Conservation (phyloP, 2,888 invertebrate species). For the Hyalella azteca region DNA sequence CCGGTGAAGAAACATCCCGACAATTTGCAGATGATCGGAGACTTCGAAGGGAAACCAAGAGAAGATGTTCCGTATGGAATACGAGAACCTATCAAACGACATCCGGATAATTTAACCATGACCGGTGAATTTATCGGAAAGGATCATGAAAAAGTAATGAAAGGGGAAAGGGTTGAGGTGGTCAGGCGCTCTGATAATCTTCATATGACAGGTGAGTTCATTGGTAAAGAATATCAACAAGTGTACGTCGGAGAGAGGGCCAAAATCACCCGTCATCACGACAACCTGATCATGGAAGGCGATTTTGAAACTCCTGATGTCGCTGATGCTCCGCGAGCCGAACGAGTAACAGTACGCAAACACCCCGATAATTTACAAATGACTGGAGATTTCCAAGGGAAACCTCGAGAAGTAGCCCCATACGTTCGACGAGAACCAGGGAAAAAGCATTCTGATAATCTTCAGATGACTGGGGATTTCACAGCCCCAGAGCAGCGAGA, state of each 20-base stretch:
- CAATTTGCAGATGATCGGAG: slow-evolving; percentile 69
- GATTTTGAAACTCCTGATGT: slow-evolving; percentile 44
- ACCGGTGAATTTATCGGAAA: slow-evolving; percentile 58
- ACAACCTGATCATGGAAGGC: slow-evolving; percentile 57
- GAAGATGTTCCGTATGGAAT: slow-evolving; percentile 67
- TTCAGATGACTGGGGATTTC: slow-evolving; percentile 68
- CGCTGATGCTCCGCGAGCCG: slow-evolving; percentile 57
- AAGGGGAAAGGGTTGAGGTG: slow-evolving; percentile 55
- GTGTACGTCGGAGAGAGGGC: slow-evolving; percentile 61
- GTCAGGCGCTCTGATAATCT: slow-evolving; percentile 67
- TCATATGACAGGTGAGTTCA: slow-evolving; percentile 61
- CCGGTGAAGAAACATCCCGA: slow-evolving; percentile 66
- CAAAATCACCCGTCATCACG: slow-evolving; percentile 47
- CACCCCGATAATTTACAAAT: slow-evolving; percentile 62
- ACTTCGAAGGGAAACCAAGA: slow-evolving; percentile 65
- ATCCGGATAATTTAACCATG: slow-evolving; percentile 59
- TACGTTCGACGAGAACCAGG: slow-evolving; percentile 59
- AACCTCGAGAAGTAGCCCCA: slow-evolving; percentile 64
- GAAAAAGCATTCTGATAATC: slow-evolving; percentile 66
- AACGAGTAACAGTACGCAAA: slow-evolving; percentile 48
- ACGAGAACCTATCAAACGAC: slow-evolving; percentile 62
- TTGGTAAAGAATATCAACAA: slow-evolving; percentile 39
- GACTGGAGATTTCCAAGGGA: slow-evolving; percentile 47
- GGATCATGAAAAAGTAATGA: slow-evolving; percentile 9
- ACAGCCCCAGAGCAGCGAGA: slow-evolving; percentile 62